Conservation (phyloP, 2,113 vertebrate genomes). For the Arvicanthis niloticus region DNA sequence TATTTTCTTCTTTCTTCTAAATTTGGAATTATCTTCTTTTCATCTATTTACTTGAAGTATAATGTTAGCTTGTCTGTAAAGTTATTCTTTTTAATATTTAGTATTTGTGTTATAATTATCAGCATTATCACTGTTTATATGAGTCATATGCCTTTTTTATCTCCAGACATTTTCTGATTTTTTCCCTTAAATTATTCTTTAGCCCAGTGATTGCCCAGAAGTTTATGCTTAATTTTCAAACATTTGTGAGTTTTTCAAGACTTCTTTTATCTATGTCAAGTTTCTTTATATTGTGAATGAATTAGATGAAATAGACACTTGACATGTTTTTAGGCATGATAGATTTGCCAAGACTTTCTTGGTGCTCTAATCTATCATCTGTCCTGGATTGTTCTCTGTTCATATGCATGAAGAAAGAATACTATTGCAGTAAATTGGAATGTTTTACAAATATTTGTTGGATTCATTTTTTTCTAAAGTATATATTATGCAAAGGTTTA, state of each 20-base stretch:
- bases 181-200: not conserved
- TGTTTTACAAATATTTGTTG: not conserved
- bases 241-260: not conserved
- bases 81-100: not conserved
- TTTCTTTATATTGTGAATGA: not conserved
- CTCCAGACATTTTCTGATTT: not conserved
- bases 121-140: not conserved
- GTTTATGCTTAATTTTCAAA: not conserved
- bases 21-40: not conserved
- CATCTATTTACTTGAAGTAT: not conserved
- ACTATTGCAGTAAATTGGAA: not conserved
- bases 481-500: not conserved
- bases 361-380: not conserved
- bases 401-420: not conserved
- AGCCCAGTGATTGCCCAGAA: not conserved
- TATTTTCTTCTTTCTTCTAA: not conserved
- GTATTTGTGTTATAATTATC: not conserved
- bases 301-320: not conserved
- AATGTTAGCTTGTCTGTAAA: not conserved
- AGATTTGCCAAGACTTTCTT: not conserved
- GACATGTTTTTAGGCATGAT: not conserved
- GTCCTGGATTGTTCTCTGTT: not conserved
- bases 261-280: not conserved
- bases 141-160: not conserved
- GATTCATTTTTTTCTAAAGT: not conserved